Conservation (phyloP, 2,113 vertebrate species). For the Gallinago paraguaiae region DNA sequence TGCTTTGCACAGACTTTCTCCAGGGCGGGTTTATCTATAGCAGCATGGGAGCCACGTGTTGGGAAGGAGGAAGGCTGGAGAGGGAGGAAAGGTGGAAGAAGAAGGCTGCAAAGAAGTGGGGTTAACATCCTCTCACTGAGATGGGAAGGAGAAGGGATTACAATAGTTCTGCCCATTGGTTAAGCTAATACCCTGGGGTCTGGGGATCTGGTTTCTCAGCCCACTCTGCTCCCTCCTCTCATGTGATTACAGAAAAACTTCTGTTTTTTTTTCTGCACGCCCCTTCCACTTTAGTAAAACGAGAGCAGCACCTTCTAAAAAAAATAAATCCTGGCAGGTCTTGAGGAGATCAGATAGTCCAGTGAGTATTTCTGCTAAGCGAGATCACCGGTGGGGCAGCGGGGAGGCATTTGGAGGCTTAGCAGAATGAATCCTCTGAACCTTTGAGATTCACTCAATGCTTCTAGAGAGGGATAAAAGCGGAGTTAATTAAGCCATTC, state of each 20-base stretch:
- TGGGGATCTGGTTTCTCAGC: background rate
- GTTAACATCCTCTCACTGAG: background rate
- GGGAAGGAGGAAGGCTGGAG: background rate
- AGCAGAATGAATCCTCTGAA: slow-evolving; percentile 27
- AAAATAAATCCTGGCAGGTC: background rate
- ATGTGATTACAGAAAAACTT: background rate
- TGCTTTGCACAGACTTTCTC: background rate
- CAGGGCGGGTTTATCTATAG: background rate
- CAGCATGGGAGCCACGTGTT: accelerated
- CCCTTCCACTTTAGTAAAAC: background rate
- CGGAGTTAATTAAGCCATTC: slow-evolving; percentile 14
- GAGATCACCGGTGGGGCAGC: background rate
- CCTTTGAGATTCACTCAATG: background rate
- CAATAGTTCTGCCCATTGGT: background rate
- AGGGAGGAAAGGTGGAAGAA: background rate
- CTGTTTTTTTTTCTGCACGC: background rate
- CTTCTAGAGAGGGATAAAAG: slow-evolving; percentile 12
- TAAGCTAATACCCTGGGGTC: background rate
- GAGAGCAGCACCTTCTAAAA: slow-evolving; percentile 8
- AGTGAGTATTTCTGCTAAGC: background rate
- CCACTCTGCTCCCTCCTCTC: background rate
- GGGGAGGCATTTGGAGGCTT: background rate
- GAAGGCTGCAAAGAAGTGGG: background rate
- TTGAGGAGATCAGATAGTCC: background rate
- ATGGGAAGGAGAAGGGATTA: background rate